Evolutionary conservation across 2,888 invertebrate species (phyloP).

Genomic region (Dromius quadrimaculatus): DNA sequence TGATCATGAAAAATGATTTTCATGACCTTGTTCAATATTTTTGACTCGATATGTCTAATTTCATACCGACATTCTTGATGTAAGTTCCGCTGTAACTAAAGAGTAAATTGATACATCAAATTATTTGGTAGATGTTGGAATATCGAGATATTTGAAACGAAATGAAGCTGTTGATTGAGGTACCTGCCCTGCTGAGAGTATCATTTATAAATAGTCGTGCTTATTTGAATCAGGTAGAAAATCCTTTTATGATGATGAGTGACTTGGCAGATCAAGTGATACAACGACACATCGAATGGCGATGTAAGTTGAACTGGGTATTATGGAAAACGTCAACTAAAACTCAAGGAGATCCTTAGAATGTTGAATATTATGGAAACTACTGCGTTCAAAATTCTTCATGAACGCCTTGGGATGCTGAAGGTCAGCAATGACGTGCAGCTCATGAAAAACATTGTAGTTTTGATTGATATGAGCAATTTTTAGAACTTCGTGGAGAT

Average conservation of each 20-base stretch:
- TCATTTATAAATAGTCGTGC: background rate
- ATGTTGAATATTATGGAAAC: background rate
- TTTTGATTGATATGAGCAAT: too few species aligned
- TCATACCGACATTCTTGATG: too few species aligned
- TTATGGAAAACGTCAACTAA: background rate
- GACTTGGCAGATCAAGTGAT: conserved; percentile 42
- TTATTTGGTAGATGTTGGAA: too few species aligned
- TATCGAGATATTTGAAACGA: background rate
- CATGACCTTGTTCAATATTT: too few species aligned
- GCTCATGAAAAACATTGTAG: too few species aligned
- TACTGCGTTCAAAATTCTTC: background rate
- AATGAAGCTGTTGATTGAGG: background rate
- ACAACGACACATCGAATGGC: conserved; percentile 36
- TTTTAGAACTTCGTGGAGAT: too few species aligned
- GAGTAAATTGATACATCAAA: too few species aligned
- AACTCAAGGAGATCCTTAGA: background rate
- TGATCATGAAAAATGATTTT: too few species aligned
- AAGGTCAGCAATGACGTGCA: background rate
- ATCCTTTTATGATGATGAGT: conserved; percentile 50
- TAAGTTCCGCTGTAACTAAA: too few species aligned
- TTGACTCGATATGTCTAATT: too few species aligned
- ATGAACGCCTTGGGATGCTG: background rate
- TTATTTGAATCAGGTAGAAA: background rate
- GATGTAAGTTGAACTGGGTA: background rate
- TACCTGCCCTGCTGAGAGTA: background rate